Base-by-base conservation (phyloP, 2,888 invertebrate species). In the Lutraria lutraria region DNA sequence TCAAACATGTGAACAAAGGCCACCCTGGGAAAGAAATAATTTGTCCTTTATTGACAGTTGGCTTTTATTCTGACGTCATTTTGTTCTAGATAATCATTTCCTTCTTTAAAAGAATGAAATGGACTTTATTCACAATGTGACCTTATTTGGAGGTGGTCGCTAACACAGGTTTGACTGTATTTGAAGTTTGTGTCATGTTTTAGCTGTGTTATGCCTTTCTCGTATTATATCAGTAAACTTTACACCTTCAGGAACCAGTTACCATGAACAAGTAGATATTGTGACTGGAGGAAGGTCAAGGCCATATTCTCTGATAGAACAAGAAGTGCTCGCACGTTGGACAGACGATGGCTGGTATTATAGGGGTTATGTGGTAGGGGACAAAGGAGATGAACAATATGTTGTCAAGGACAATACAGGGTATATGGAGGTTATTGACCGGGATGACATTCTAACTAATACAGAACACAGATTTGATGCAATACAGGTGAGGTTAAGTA, bases 281-380 rank as follows among this genome's bases (percentile, higher is more conserved):
- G 63, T n/a, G 68, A 68, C 63, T 81, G 29, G n/a, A 21, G 29
- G 68, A 2, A 53, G 81, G 60, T 52, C 80, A 21, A 53, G 16
- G 21, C 25, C 60, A 53, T 76, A 82, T 60, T 60, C 82, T 29
- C n/a, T 68, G 3, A 13, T 43, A 12, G 34, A 94, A 19, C 94
- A 96, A 90, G 96, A 96, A 86, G 96, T 96, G 16, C 92, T 96
- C 85, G 96, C 96, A 2, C 93, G 96, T 19, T 96, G 96, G 95
- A 92, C 94, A 2, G 96, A 96, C 92, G 96, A 96, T 83, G 96
- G 96, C 83, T 96, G 96, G 96, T 96, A 95, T 91, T 96, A 96
- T 88, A 94, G 94, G 90, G 95, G 96, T 94, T 88, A 87, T 89
- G 86, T 89, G 31, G 15, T 72, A 19, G 63, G 94, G 60, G 91